Evolutionary conservation across 2,888 invertebrate genomes (phyloP), one percentile per base, ranked within the genome.

Genomic region (Fragum sueziense): DNA sequence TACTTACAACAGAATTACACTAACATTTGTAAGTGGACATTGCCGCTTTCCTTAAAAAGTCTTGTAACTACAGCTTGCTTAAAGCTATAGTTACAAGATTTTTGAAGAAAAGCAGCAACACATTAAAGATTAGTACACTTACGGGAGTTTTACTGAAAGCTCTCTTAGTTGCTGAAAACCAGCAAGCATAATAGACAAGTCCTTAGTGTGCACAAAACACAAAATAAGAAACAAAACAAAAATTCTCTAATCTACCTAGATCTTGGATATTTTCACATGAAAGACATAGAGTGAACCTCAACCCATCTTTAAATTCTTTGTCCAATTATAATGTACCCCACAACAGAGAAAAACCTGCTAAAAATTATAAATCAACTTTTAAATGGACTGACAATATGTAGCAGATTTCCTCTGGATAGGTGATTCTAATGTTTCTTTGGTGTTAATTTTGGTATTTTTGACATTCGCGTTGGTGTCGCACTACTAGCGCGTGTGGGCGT

Each of bases 401-500:
- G 47, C 17, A 14, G 47, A n/a, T 14, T 47, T 47, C n/a, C 17
- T 47, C 47, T 47, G 14, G 14, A n/a, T 47, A 2, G n/a, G 14
- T 2, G 25, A 11, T 57, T 61, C 25, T 65, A 65, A 41, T 65
- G 80, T 67, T 84, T 84, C 77, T 84, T 84, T 54, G 88, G 88
- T 62, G 88, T 85, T 80, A 87, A 79, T 83, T 89, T 91, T 11
- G 91, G 91, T 79, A 91, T 91, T 82, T 89, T 89, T n/a, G 91
- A 90, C 70, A 87, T 85, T 80, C 73, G 51, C 41, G 87, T 87
- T 27, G 88, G 83, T 27, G 89, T 82, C 27, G 76, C 75, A 9
- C 79, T 68, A 25, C 69, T 71, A 27, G 74, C 33, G 29, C 82
- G 82, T 34, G 88, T 87, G 0, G 89, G 88, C 0, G 85, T 85